Base-by-base conservation (phyloP, 2,113 vertebrate genomes). In the Anguilla japonica region DNA sequence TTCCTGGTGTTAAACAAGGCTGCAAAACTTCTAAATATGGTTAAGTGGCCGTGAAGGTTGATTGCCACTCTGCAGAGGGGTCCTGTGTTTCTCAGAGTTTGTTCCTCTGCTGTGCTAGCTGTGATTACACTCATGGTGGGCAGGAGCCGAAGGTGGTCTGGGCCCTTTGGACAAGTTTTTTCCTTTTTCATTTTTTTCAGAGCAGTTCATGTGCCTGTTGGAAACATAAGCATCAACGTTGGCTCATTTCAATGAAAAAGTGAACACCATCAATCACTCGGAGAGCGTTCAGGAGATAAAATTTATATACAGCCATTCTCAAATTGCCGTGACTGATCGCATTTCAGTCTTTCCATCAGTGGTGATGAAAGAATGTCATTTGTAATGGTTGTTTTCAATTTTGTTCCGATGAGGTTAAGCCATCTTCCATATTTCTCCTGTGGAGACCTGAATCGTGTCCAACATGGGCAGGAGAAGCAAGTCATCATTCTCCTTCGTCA, bases 21-120 rank as follows among this genome's bases (percentile, higher is more conserved):
- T 89, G 91, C 86, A 82, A 71, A 41, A 7, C 84, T 90, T 92
- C 91, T 63, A 86, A 91, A 89, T 88, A 89, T 89, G 41, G 46
- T 87, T 91, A 91, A 94, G 91, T 93, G 90, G 87, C 86, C 89
- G 88, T 91, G 90, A 93, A 91, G 89, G 92, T 89, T 93, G 82
- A 92, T 86, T 88, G 90, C 87, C 90, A 79, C 87, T 89, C 39
- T 91, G 88, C 90, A 86, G 88, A 22, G 56, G 87, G 89, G 90
- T 90, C 90, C 91, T 93, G 88, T 88, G 89, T 93, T 92, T 93
- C 89, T 94, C 92, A 93, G 87, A 41, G 79, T 87, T 81, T n/a
- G 13, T 40, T 78, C 46, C 86, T 41, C 56, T 57, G 26, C 22
- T 18, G 60, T 83, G n/a, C 56, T 79, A 2, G 39, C 83, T 84